Percentiles rank a stretch among this genome's conserved stretches.
Evolutionary conservation across 2,113 vertebrate genomes (phyloP).

Genomic region (Gnathonemus echidnorhynchus): DNA sequence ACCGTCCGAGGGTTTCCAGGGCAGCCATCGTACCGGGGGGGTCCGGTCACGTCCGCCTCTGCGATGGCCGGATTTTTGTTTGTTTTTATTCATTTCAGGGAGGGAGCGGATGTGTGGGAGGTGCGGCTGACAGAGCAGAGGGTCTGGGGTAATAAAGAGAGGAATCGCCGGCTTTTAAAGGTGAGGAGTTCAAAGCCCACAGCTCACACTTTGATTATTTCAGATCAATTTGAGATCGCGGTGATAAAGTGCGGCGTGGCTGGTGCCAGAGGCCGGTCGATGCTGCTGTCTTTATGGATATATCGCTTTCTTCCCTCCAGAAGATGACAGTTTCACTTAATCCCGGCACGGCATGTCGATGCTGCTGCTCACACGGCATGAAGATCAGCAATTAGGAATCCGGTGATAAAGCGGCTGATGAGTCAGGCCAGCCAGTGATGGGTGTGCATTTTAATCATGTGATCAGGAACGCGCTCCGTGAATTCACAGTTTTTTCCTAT

Average conservation of each 20-base stretch:
- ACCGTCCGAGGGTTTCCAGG: not conserved
- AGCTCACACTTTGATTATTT: slow-evolving; percentile 28
- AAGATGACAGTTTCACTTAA: slow-evolving; percentile 33
- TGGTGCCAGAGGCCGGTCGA: slow-evolving; percentile 22
- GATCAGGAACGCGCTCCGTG: not conserved
- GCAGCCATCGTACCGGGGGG: not conserved
- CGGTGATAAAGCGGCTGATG: slow-evolving; percentile 29
- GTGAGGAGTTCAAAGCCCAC: slow-evolving; percentile 28
- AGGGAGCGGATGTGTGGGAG: not conserved
- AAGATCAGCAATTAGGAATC: slow-evolving; percentile 35
- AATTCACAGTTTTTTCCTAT: not conserved
- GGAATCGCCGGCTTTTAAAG: slow-evolving; percentile 16
- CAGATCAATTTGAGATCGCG: slow-evolving; percentile 34
- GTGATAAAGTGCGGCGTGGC: slow-evolving; percentile 21
- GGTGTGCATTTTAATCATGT: not conserved
- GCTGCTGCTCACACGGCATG: slow-evolving; percentile 27
- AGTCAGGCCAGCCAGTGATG: slow-evolving; percentile 5
- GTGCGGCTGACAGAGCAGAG: not conserved
- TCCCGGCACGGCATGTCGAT: slow-evolving; percentile 28
- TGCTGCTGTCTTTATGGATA: slow-evolving; percentile 33
- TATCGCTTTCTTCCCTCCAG: slow-evolving; percentile 33
- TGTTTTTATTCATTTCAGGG: not conserved
- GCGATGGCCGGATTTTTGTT: not conserved
- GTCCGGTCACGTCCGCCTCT: not conserved
- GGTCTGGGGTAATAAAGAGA: slow-evolving; percentile 16